Evolutionary conservation across 1,140 invertebrate genomes (phyloP), one percentile per base, ranked within the genome.

Genomic region (Macrotrachela quadricornifera): DNA sequence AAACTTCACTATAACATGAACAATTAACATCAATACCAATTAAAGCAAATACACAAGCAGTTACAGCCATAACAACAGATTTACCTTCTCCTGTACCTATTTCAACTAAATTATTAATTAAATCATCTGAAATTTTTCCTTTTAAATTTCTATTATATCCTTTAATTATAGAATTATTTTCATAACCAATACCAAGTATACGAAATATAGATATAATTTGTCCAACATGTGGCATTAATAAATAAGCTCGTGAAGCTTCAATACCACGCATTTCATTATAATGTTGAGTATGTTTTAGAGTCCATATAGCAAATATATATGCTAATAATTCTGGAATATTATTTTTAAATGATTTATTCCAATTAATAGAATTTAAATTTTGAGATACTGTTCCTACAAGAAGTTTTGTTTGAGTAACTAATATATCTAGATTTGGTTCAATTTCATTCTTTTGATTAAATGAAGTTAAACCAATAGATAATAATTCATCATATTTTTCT

Each of bases 41-140:
- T 38, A 49, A 15, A 15, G 30, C n/a, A 10, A 49, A 49, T 4
- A 49, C 15, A 13, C 12, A 10, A 6, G 48, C 37, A 17, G 13
- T 38, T 16, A 49, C 17, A 11, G 48, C 21, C 18, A 49, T 12
- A 38, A n/a, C 37, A 14, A 49, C 17, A 10, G 48, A 49, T 38
- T 49, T 49, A 12, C 48, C 48, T 41, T 49, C 48, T 8, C 48
- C 48, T 37, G 48, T 49, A 17, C 48, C 36, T 37, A 49, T 38
- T 49, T 49, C 15, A 9, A 49, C 17, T 10, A 49, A 17, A 39
- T 38, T 38, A 17, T 41, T 41, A 6, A 14, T 41, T 12, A 49
- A 30, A 17, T 10, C 11, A 12, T 44, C 17, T 4, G 21, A 30
- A 30, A 30, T 30, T 30, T 30, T 30, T 30, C 21, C 21, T 30